phyloP scores from a whole-genome alignment of 2,113 vertebrate genomes.

The Scytalopus superciliaris region DNA sequence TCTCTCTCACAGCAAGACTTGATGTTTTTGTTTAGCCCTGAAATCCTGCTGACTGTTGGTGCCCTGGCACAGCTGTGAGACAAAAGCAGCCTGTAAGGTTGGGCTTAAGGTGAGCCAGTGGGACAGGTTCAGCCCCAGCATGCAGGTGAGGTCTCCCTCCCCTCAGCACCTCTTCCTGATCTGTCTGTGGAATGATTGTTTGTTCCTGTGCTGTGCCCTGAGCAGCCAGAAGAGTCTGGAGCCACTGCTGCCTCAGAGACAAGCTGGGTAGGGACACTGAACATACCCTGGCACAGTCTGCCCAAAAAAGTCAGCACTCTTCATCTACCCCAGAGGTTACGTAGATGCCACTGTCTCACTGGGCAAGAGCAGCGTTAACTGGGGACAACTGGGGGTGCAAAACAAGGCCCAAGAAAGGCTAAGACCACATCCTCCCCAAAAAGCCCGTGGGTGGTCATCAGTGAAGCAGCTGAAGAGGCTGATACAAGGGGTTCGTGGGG shows the following conservation, averaged over 20 bases:
- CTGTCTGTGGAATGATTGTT: neutral
- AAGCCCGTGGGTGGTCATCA: neutral
- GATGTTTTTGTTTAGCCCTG: neutral
- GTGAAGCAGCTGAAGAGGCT: neutral
- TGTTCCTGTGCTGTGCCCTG: neutral
- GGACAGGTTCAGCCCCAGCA: neutral
- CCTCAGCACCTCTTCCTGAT: neutral
- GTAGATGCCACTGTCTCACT: neutral
- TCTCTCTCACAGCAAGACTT: neutral
- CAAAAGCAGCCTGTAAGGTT: neutral
- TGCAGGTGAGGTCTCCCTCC: neutral
- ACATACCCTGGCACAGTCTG: neutral
- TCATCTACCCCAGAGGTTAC: neutral
- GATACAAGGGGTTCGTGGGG: neutral
- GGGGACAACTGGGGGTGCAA: neutral
- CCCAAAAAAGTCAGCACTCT: neutral
- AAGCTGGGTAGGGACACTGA: neutral
- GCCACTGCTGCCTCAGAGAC: neutral
- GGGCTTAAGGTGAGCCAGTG: neutral
- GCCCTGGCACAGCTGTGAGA: neutral
- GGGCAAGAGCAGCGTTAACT: neutral
- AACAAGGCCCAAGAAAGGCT: neutral
- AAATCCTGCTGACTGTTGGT: neutral
- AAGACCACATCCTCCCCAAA: neutral
- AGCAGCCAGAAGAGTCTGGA: neutral